Conservation (phyloP, 2,888 invertebrate genomes). For the Idaea biselata region DNA sequence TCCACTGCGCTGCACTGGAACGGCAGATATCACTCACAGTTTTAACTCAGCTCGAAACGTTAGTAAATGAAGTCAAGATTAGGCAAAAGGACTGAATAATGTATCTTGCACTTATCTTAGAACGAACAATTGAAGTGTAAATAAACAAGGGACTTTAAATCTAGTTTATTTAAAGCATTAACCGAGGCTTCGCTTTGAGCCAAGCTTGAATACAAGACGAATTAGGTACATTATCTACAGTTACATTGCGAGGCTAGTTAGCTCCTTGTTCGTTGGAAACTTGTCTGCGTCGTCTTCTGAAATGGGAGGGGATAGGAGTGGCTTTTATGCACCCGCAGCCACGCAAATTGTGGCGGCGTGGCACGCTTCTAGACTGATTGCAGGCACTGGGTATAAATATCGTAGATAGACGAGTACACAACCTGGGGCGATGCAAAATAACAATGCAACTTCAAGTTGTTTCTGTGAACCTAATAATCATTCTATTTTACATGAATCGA, state of each 20-base stretch:
- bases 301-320: conserved; percentile 43
- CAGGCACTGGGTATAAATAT: conserved; percentile 35
- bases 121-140: conserved; percentile 39
- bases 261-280: conserved; percentile 55
- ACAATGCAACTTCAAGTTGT: conserved; percentile 30
- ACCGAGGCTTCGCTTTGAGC: conserved; percentile 38
- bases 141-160: conserved; percentile 42
- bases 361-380: conserved; percentile 55
- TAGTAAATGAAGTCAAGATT: conserved; percentile 24
- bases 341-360: conserved; percentile 57
- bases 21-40: conserved; percentile 34
- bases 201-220: conserved; percentile 59
- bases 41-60: conserved; percentile 28
- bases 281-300: conserved; percentile 55
- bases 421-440: conserved; percentile 34
- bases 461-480: conserved; percentile 29
- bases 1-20: conserved; percentile 6
- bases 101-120: conserved; percentile 28
- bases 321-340: conserved; percentile 55
- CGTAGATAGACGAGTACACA: conserved; percentile 24
- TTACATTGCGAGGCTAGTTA: conserved; percentile 56
- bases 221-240: conserved; percentile 61
- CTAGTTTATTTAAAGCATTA: conserved; percentile 48
- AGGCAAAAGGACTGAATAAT: conserved; percentile 29
- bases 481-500: conserved; percentile 23